Evolutionary conservation across 2,797 vertebrate genomes (phyloP).

Genomic region (Peromyscus eremicus): DNA sequence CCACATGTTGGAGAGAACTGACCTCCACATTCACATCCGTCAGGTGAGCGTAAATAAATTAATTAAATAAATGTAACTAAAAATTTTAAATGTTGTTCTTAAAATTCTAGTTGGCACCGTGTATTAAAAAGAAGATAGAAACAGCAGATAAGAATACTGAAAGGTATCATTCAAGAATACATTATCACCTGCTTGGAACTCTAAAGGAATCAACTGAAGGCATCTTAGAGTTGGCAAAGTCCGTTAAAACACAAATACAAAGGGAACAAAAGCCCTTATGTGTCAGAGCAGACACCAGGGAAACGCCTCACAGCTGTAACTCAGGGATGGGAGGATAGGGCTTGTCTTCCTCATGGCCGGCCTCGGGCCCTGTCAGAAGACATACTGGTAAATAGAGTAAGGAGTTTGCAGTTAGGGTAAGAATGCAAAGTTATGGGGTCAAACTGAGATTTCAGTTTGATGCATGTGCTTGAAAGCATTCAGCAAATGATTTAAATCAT

Average conservation of each 20-base stretch:
- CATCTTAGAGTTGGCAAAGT: not conserved
- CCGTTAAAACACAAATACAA: not conserved
- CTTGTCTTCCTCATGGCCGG: not conserved
- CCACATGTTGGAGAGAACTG: not conserved
- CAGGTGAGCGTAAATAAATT: not conserved
- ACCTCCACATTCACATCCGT: too few species aligned
- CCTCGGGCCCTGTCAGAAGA: not conserved
- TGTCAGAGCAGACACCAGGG: not conserved
- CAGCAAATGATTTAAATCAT: conserved; percentile 26
- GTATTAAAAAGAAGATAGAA: not conserved
- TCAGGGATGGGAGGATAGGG: not conserved
- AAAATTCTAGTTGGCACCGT: not conserved
- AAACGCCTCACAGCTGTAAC: not conserved
- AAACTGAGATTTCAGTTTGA: conserved; percentile 46
- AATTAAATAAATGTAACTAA: not conserved
- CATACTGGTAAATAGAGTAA: not conserved
- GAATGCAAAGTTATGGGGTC: not conserved
- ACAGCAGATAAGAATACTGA: not conserved
- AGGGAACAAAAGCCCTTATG: not conserved
- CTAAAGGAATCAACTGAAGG: not conserved
- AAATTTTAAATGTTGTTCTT: not conserved
- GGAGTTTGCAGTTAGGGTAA: not conserved
- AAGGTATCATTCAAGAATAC: not conserved
- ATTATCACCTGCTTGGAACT: not conserved
- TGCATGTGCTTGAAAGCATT: conserved; percentile 9